A percentile compares a stretch with the other conserved stretches of the same genome.
These are phyloP conservation scores for Pseudopodoces humilis DNA, from an alignment of 2,113 vertebrate genomes.

Conservation along the genomic window DNA sequence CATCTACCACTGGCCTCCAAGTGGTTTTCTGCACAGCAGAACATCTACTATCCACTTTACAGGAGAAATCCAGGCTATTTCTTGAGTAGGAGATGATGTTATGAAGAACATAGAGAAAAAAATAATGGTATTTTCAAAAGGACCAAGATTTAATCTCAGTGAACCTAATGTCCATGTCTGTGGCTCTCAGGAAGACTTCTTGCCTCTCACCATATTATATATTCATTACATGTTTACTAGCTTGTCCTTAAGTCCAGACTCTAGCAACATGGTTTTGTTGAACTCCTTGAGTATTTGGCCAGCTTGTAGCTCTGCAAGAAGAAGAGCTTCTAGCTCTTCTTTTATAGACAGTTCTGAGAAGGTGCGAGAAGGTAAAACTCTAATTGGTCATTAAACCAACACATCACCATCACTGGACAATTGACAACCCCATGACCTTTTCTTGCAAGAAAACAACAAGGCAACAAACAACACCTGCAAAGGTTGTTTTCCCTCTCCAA, in stretches of 20 bases:
- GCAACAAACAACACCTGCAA: no score
- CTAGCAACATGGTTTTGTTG: background rate
- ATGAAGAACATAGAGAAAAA: background rate
- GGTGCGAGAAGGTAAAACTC: no score
- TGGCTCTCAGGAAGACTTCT: background rate
- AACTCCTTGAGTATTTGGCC: background rate
- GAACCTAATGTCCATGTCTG: background rate
- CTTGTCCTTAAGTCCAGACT: background rate
- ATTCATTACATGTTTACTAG: background rate
- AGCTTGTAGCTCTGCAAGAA: background rate
- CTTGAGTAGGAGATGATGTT: background rate
- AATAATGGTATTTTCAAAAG: background rate
- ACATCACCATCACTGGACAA: no score
- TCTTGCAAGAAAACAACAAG: no score
- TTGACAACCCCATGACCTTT: no score
- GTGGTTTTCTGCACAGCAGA: background rate
- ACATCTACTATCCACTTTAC: background rate
- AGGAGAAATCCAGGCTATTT: background rate
- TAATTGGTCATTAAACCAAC: no score
- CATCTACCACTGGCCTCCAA: accelerated
- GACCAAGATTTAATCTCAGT: background rate
- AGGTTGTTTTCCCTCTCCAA: no score
- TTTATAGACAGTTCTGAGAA: no score
- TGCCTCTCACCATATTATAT: background rate
- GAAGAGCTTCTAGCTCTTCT: no score